A percentile compares a stretch with the other conserved stretches of the same genome.
phyloP scores from a whole-genome alignment of 2,888 invertebrate genomes.

The Macrosoma leucophasiata region DNA sequence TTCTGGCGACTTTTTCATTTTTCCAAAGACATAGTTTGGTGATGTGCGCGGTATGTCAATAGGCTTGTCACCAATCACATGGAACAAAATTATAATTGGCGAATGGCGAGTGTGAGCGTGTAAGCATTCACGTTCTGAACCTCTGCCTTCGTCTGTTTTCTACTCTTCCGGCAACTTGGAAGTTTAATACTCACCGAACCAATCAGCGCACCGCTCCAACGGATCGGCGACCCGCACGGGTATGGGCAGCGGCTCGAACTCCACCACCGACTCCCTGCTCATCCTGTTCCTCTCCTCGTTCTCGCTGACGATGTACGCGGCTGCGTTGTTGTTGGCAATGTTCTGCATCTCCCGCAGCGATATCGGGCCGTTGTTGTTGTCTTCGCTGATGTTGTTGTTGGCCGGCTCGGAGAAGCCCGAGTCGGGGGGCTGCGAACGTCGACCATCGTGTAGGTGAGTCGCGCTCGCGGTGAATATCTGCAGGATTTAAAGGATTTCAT shows the following conservation, averaged over 20 bases:
- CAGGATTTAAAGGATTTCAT: neutral
- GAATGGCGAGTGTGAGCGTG: too few species aligned
- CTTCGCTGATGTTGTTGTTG: conserved; percentile 67
- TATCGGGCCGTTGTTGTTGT: conserved; percentile 75
- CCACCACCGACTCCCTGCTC: conserved; percentile 61
- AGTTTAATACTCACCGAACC: conserved; percentile 66
- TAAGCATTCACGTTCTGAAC: too few species aligned
- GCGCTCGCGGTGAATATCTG: conserved; percentile 65
- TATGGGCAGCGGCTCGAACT: conserved; percentile 60
- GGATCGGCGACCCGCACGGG: conserved; percentile 55
- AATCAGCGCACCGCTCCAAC: conserved; percentile 57
- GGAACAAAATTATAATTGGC: too few species aligned
- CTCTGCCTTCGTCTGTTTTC: too few species aligned
- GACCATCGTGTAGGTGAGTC: conserved; percentile 56
- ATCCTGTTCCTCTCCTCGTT: conserved; percentile 64
- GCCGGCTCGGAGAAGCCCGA: conserved; percentile 62
- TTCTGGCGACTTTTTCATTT: too few species aligned
- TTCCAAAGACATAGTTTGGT: too few species aligned
- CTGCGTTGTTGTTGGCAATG: conserved; percentile 74
- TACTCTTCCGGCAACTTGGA: too few species aligned
- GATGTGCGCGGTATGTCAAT: too few species aligned
- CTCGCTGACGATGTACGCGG: conserved; percentile 69
- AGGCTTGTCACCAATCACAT: too few species aligned
- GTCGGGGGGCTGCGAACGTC: conserved; percentile 57
- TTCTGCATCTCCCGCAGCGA: conserved; percentile 74